Conservation (phyloP, 2,113 vertebrate genomes). For the Bagarius yarrelli region DNA sequence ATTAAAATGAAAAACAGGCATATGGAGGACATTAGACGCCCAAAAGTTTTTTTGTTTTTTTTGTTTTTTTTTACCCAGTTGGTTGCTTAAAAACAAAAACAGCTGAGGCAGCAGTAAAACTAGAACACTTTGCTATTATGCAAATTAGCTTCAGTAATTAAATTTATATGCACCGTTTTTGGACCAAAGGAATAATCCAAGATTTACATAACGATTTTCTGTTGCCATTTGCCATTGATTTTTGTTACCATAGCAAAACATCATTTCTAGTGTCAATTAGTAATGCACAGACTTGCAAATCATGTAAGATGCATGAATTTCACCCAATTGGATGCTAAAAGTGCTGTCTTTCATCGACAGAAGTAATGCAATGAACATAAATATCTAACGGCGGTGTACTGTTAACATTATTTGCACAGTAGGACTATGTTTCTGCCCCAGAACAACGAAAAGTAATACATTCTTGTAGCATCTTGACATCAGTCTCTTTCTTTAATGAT, state of each 20-base stretch:
- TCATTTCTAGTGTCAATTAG: neutral
- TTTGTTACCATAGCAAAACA: conserved; percentile 13
- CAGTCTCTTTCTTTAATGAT: conserved; percentile 23
- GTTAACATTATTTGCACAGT: conserved; percentile 73
- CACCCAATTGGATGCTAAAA: neutral
- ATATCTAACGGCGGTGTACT: conserved; percentile 73
- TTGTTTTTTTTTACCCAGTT: neutral
- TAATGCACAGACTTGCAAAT: conserved; percentile 10
- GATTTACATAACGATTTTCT: conserved; percentile 5
- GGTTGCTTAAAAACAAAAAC: neutral
- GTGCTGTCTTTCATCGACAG: neutral
- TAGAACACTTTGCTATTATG: conserved; percentile 22
- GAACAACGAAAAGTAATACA: conserved; percentile 55
- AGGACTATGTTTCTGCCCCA: conserved; percentile 56
- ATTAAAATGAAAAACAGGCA: neutral
- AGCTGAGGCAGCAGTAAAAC: neutral
- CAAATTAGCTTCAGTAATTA: conserved; percentile 32
- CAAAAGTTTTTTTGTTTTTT: neutral
- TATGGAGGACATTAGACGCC: neutral
- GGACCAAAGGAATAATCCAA: conserved; percentile 26
- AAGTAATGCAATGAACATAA: conserved; percentile 70
- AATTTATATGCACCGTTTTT: conserved; percentile 28
- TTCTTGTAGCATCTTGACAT: conserved; percentile 66
- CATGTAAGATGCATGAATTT: conserved; percentile 11
- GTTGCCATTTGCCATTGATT: neutral